A percentile compares a stretch with the other conserved stretches of the same genome.
These are phyloP conservation scores for Sebastes kiyomatsui DNA, from an alignment of 2,797 vertebrate genomes.

Conservation along the genomic window DNA sequence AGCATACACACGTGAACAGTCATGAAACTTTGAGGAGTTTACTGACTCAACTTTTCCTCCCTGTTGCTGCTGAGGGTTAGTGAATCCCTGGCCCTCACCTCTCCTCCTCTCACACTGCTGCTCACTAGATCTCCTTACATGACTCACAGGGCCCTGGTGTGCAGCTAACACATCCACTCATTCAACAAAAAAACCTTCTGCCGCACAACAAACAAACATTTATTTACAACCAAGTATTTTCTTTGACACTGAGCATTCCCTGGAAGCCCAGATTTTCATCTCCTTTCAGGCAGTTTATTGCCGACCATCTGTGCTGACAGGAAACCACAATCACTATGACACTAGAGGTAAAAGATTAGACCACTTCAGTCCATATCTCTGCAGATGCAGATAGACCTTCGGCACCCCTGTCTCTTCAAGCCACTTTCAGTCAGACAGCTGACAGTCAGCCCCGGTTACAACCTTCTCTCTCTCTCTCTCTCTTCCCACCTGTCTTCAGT, in stretches of 20 bases:
- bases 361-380: slow-evolving; percentile 51
- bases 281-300: slow-evolving; percentile 57
- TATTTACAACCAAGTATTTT: slow-evolving; percentile 46
- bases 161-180: slow-evolving; percentile 36
- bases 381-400: slow-evolving; percentile 52
- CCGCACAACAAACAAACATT: slow-evolving; percentile 30
- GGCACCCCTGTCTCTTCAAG: slow-evolving; percentile 41
- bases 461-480: slow-evolving; percentile 1
- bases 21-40: slow-evolving; percentile 61
- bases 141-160: slow-evolving; percentile 41
- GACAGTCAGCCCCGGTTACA: slow-evolving; percentile 31
- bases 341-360: slow-evolving; percentile 59
- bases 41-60: slow-evolving; percentile 51
- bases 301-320: slow-evolving; percentile 60
- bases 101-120: slow-evolving; percentile 29
- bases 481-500: slow-evolving; percentile 37
- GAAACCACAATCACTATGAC: slow-evolving; percentile 45
- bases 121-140: slow-evolving; percentile 44
- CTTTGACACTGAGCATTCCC: slow-evolving; percentile 28
- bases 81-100: slow-evolving; percentile 41
- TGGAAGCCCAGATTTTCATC: slow-evolving; percentile 52
- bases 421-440: slow-evolving; percentile 36
- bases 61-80: slow-evolving; percentile 39
- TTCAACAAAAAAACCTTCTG: slow-evolving; percentile 35
- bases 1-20: slow-evolving; percentile 35